Evolutionary conservation across 2,888 invertebrate species (phyloP), one percentile per base, ranked within the genome.

Genomic region (Elysia crispata): DNA sequence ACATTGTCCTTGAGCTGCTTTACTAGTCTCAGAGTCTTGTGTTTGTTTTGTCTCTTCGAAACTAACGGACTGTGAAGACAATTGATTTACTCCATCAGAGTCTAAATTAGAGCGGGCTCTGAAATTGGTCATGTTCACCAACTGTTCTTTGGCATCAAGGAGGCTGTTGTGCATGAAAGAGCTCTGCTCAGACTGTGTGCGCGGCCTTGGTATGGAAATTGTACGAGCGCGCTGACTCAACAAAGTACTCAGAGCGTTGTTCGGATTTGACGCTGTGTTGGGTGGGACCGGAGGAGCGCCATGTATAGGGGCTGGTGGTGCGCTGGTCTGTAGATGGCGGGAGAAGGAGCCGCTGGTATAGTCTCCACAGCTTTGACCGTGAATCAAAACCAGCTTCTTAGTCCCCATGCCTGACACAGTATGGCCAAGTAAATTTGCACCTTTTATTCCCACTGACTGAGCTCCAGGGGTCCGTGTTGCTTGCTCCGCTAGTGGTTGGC

Each of bases 151-250:
- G 23, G 73, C 73, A 25, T 73, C 73, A 18, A 50, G 30, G 5
- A 73, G 31, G 23, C 73, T 73, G n/a, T 49, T n/a, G 30, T 73
- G 73, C 33, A 73, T 73, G 30, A 73, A 73, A 50, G 50, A n/a
- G n/a, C 70, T 28, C 18, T 49, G 73, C n/a, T 73, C 50, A n/a
- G 15, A 23, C 13, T 73, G 73, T 25, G 73, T 73, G 6, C 82
- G 72, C 13, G 73, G 82, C 18, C 81, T 54, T 0, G 83, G 83
- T 49, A 83, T 83, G 54, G 83, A 83, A 28, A 83, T 81, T 23
- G 81, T 79, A 8, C 83, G 33, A 23, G 74, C 13, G 23, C 79
- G 66, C 28, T 81, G 81, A 1, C 80, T 72, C 64, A 81, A 66
- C 74, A 31, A 20, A n/a, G 28, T 25, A 30, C 20, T 31, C 74